Conservation (phyloP, 1,140 invertebrate species). For the Mamestra configurata region DNA sequence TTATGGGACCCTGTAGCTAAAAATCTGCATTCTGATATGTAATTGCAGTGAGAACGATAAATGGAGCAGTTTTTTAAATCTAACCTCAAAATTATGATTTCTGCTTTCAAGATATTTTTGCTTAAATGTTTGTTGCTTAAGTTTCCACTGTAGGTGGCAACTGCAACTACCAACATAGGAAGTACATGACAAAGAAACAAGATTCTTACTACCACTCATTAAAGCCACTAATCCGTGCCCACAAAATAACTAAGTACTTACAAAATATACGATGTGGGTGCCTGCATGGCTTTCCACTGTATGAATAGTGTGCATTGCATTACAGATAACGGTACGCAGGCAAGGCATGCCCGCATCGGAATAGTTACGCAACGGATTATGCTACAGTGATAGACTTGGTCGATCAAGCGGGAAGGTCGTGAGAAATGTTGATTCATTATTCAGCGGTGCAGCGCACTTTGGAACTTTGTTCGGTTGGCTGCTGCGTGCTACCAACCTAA, state of each 20-base stretch:
- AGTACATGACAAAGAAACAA: background rate
- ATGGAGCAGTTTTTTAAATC: no score
- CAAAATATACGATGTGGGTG: slow-evolving; percentile 40
- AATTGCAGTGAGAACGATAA: no score
- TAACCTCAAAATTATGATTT: no score
- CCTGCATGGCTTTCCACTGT: background rate
- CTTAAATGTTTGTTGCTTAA: no score
- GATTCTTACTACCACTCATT: background rate
- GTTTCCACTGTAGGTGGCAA: background rate
- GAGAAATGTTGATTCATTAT: slow-evolving; percentile 57
- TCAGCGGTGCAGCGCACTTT: slow-evolving; percentile 12
- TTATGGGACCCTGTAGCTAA: background rate
- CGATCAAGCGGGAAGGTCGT: slow-evolving; percentile 59
- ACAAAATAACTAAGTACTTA: slow-evolving; percentile 15
- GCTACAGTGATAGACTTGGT: slow-evolving; percentile 48
- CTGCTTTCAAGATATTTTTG: background rate
- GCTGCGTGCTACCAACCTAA: background rate
- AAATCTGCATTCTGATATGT: background rate
- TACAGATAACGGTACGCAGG: slow-evolving; percentile 69
- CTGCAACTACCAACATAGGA: background rate
- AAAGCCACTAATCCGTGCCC: background rate
- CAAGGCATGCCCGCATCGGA: slow-evolving; percentile 58
- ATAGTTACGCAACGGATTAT: slow-evolving; percentile 53
- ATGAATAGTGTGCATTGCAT: slow-evolving; percentile 52
- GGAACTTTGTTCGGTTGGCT: slow-evolving; percentile 3